Percentiles rank a stretch among this genome's conserved stretches.
phyloP scores from a whole-genome alignment of 2,113 vertebrate species.

The Cavia porcellus region DNA sequence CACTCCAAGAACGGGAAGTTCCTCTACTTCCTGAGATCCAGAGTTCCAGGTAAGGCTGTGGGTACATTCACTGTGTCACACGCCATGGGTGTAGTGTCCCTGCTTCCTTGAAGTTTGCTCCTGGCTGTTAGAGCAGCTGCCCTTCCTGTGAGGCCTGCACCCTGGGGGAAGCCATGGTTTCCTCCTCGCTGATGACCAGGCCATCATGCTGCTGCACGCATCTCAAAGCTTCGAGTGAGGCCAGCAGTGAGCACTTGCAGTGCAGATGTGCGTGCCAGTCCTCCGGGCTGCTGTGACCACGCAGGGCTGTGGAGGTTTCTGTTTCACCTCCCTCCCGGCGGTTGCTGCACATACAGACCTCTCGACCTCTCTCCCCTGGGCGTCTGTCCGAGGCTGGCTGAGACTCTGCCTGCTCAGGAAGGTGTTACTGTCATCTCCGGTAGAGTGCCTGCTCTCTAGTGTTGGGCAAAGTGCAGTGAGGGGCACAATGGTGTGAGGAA shows the following conservation, averaged over 20 bases:
- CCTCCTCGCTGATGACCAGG: neutral
- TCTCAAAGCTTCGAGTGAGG: neutral
- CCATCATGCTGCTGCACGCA: neutral
- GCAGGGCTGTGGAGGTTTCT: neutral
- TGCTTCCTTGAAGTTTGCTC: neutral
- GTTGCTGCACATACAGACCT: neutral
- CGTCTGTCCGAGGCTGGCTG: neutral
- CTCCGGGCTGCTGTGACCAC: neutral
- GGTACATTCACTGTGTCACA: neutral
- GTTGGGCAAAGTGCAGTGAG: conserved; percentile 28
- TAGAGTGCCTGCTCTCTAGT: neutral
- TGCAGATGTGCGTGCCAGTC: neutral
- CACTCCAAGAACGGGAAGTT: conserved; percentile 99
- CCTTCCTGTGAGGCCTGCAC: neutral
- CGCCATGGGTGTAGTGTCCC: neutral
- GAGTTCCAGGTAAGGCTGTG: conserved; percentile 94
- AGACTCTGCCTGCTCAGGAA: neutral
- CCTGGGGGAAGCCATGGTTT: neutral
- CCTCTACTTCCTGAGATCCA: conserved; percentile 97
- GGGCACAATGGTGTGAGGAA: neutral
- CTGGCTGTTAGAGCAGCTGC: neutral
- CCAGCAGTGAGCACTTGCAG: neutral
- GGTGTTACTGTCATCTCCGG: neutral
- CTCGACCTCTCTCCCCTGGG: neutral
- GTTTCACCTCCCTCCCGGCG: neutral